Evolutionary conservation across 2,113 vertebrate species (phyloP).

Genomic region (Pollachius pollachius): DNA sequence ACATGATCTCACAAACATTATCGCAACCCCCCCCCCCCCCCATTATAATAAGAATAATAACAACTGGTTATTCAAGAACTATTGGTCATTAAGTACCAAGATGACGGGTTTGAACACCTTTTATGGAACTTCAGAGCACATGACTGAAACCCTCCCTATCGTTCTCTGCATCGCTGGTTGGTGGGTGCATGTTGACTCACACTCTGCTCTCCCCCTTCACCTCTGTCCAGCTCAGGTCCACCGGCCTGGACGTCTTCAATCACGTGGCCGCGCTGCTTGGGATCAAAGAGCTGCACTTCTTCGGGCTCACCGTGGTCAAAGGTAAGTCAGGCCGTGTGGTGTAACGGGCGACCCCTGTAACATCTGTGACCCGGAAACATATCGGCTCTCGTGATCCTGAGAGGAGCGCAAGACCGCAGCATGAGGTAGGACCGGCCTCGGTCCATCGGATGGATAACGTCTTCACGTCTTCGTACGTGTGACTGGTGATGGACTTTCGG

Average conservation of each 20-base stretch:
- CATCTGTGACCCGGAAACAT: slow-evolving; percentile 1
- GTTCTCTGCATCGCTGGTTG: neutral
- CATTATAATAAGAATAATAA: neutral
- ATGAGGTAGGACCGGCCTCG: too few relatives aligned
- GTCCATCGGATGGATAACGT: too few relatives aligned
- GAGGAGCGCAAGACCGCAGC: neutral
- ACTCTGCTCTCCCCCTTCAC: neutral
- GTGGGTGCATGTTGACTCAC: slow-evolving; percentile 1
- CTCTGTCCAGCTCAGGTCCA: slow-evolving; percentile 78
- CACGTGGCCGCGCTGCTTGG: slow-evolving; percentile 75
- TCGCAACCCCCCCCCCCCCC: too few relatives aligned
- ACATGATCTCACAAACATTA: too few relatives aligned
- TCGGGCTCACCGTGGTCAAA: slow-evolving; percentile 86
- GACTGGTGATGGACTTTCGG: too few relatives aligned
- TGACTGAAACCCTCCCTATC: too few relatives aligned
- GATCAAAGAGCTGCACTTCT: slow-evolving; percentile 85
- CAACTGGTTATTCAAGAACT: too few relatives aligned
- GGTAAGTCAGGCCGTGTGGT: slow-evolving; percentile 68
- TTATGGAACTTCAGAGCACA: neutral
- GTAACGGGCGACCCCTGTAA: neutral
- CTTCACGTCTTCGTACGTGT: too few relatives aligned
- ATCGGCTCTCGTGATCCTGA: neutral
- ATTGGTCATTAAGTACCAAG: neutral
- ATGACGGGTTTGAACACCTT: rapidly evolving
- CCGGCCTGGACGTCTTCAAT: slow-evolving; percentile 83